Evolutionary conservation across 1,140 invertebrate species (phyloP).

Genomic region (Drosophila dunni): DNA sequence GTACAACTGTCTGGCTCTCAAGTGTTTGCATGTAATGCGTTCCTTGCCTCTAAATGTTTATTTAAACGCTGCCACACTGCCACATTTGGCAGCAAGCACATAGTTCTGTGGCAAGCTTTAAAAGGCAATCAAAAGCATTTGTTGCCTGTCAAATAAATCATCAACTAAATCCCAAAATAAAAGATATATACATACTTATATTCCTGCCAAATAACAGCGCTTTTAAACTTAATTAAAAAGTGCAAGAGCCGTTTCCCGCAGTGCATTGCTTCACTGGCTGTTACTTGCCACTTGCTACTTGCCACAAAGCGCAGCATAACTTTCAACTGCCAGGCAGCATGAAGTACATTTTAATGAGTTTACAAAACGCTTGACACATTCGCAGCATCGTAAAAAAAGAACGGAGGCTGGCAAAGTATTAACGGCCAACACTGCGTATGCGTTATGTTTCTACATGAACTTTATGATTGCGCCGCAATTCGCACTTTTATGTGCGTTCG

Average conservation of each 20-base stretch:
- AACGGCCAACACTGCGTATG: slow-evolving; percentile 56
- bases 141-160: slow-evolving; percentile 60
- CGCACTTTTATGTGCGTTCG: slow-evolving; percentile 1
- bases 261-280: slow-evolving; percentile 21
- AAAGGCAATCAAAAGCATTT: slow-evolving; percentile 53
- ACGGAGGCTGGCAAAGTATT: slow-evolving; percentile 46
- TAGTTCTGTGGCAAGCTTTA: slow-evolving; percentile 63
- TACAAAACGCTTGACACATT: slow-evolving; percentile 82
- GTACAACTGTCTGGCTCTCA: slow-evolving; percentile 64
- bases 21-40: slow-evolving; percentile 64
- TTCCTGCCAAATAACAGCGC: neutral
- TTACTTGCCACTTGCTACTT: slow-evolving; percentile 16
- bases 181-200: neutral
- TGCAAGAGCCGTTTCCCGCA: slow-evolving; percentile 11
- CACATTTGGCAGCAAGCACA: slow-evolving; percentile 49
- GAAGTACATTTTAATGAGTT: slow-evolving; percentile 78
- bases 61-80: slow-evolving; percentile 65
- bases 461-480: slow-evolving; percentile 25
- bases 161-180: slow-evolving; percentile 13
- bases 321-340: slow-evolving; percentile 57
- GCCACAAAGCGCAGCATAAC: slow-evolving; percentile 49
- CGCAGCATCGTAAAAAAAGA: slow-evolving; percentile 61
- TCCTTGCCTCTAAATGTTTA: slow-evolving; percentile 66
- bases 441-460: slow-evolving; percentile 50
- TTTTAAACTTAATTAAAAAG: slow-evolving; percentile 41